These are phyloP conservation scores for Omphaloscelis lunosa DNA, from an alignment of 2,888 invertebrate genomes.

Conservation along the genomic window DNA sequence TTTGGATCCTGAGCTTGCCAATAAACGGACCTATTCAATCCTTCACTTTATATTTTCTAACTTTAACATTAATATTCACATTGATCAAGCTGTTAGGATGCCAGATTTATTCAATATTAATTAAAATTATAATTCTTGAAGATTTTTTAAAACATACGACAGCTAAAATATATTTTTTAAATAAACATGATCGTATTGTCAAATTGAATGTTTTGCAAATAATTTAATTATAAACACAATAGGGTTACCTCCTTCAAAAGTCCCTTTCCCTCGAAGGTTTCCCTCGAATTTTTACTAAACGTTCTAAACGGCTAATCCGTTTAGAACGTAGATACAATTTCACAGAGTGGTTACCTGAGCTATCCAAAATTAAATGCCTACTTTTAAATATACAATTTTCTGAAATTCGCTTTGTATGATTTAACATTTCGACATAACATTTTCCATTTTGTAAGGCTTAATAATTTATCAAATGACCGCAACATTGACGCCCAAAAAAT, in stretches of 20 bases:
- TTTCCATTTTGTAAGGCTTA: neutral
- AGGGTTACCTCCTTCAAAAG: constrained; percentile 2
- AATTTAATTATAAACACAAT: constrained; percentile 19
- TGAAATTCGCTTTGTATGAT: neutral
- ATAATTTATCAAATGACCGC: neutral
- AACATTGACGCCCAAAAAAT: neutral
- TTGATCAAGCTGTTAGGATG: neutral
- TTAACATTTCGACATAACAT: neutral
- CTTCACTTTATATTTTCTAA: too few species aligned
- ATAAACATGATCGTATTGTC: neutral
- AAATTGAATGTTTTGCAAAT: constrained; percentile 15
- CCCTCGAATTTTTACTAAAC: neutral
- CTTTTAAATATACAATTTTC: neutral
- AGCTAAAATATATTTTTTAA: neutral
- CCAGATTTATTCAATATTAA: neutral
- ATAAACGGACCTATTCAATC: neutral
- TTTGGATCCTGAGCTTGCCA: neutral
- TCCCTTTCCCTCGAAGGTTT: neutral
- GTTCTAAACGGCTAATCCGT: constrained; percentile 18
- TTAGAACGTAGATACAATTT: constrained; percentile 31
- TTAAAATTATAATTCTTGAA: neutral
- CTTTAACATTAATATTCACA: neutral
- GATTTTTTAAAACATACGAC: neutral
- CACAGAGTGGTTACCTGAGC: constrained; percentile 1
- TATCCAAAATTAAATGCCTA: neutral